Conservation (phyloP, 2,113 vertebrate species). For the Xiphias gladius region DNA sequence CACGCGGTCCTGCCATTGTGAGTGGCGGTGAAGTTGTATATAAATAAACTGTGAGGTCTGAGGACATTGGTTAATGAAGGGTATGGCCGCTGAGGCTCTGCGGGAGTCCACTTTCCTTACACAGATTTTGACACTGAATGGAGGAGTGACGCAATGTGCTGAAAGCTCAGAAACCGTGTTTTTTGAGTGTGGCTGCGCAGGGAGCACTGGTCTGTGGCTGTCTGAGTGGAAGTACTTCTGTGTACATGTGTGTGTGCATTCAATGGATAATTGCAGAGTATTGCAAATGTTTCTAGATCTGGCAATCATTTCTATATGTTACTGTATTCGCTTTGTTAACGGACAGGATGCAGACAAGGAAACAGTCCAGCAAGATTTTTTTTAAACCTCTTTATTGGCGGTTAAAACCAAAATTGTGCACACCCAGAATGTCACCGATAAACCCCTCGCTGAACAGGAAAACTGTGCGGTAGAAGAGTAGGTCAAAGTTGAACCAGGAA, state of each 20-base stretch:
- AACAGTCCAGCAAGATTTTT: not conserved
- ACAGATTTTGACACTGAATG: constrained; percentile 65
- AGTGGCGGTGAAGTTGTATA: constrained; percentile 7
- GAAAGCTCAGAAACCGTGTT: constrained; percentile 62
- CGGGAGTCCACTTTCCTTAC: constrained; percentile 58
- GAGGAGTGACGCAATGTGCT: constrained; percentile 61
- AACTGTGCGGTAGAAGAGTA: too few relatives aligned
- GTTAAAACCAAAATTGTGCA: not conserved
- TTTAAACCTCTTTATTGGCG: not conserved
- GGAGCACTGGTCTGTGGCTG: constrained; percentile 22
- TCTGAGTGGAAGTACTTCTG: constrained; percentile 21
- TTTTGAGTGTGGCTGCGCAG: constrained; percentile 23
- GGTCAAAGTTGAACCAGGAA: not conserved
- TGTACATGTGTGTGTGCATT: not conserved
- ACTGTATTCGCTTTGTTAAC: not conserved
- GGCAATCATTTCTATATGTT: not conserved
- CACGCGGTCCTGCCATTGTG: not conserved
- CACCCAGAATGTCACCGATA: not conserved
- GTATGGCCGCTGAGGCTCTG: constrained; percentile 38
- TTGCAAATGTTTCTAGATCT: not conserved
- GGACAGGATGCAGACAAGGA: too few relatives aligned
- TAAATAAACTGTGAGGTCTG: constrained; percentile 47
- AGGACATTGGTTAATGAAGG: constrained; percentile 60
- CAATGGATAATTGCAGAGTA: not conserved
- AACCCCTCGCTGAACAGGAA: not conserved